Evolutionary conservation across 2,113 vertebrate genomes (phyloP).

Genomic region (Neodon shergylaensis): DNA sequence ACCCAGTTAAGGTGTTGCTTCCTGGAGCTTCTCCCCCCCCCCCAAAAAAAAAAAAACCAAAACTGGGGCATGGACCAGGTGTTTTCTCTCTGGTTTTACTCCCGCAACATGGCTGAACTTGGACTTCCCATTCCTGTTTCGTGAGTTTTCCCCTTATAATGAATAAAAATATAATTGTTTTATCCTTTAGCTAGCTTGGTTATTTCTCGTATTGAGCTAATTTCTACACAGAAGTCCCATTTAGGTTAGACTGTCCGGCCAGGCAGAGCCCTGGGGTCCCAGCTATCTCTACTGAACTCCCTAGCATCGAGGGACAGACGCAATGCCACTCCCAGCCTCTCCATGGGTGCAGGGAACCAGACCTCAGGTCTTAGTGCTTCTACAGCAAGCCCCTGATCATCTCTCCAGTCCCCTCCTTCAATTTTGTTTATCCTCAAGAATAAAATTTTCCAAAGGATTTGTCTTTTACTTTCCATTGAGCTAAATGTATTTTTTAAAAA

Average conservation of each 20-base stretch:
- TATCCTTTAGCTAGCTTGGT: too few relatives aligned
- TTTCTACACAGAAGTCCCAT: too few relatives aligned
- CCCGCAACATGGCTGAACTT: too few relatives aligned
- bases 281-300: background rate
- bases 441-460: background rate
- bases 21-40: too few relatives aligned
- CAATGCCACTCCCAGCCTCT: background rate
- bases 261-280: background rate
- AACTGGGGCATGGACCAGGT: too few relatives aligned
- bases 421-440: constrained; percentile 21
- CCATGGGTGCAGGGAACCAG: background rate
- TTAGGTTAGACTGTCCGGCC: background rate
- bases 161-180: too few relatives aligned
- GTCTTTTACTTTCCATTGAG: constrained; percentile 5
- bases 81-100: too few relatives aligned
- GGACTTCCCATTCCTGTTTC: too few relatives aligned
- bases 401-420: background rate
- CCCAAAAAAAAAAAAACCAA: too few relatives aligned
- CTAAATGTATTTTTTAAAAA: constrained; percentile 31
- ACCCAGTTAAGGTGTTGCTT: too few relatives aligned
- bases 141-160: too few relatives aligned
- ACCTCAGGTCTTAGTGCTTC: background rate
- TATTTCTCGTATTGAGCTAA: too few relatives aligned
- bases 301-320: background rate
- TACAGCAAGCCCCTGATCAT: background rate